Evolutionary conservation across 2,113 vertebrate species (phyloP).

Genomic region (Solenodon paradoxus): DNA sequence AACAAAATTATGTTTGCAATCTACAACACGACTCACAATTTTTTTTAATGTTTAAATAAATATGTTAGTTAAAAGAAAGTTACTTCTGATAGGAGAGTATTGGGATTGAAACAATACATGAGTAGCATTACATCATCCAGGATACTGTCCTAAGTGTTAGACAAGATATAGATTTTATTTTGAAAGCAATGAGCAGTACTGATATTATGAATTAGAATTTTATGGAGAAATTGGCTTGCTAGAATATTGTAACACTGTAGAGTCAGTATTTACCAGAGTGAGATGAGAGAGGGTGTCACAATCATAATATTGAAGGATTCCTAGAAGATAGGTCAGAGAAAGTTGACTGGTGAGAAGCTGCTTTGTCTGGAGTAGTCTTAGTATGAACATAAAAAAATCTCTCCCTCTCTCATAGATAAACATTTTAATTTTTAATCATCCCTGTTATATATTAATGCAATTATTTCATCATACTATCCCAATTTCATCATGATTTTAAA

Average conservation of each 20-base stretch:
- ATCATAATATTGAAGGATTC: not conserved
- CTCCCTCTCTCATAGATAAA: too few relatives aligned
- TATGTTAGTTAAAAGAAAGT: not conserved
- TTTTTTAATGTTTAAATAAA: not conserved
- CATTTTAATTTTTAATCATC: not conserved
- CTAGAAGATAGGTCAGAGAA: not conserved
- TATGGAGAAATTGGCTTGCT: not conserved
- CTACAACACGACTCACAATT: not conserved
- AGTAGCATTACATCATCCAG: not conserved
- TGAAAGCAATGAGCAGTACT: not conserved
- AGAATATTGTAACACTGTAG: not conserved
- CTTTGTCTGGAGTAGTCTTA: not conserved
- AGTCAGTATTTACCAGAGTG: not conserved
- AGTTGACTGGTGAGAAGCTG: not conserved
- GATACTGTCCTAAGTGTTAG: not conserved
- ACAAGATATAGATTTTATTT: not conserved
- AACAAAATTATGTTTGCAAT: not conserved
- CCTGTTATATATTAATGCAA: not conserved
- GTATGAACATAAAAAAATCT: not conserved
- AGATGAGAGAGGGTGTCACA: not conserved
- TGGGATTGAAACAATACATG: not conserved
- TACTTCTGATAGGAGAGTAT: not conserved
- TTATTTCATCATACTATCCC: not conserved
- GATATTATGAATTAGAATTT: not conserved
- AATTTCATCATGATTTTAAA: not conserved